phyloP scores from a whole-genome alignment of 2,888 invertebrate species.

The Ormyrus pomaceus region DNA sequence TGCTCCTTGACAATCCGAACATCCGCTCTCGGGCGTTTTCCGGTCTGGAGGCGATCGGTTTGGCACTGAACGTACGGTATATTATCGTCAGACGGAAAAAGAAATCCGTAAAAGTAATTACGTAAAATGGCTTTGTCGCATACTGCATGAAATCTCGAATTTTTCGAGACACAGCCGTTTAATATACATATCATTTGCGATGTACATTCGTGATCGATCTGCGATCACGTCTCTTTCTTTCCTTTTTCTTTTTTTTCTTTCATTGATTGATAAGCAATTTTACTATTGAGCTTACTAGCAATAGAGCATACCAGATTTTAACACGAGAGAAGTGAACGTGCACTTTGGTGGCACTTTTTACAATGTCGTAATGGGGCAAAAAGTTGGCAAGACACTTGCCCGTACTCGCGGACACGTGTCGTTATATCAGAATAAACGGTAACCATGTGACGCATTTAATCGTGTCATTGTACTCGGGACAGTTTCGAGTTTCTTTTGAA shows the following conservation, averaged over 20 bases:
- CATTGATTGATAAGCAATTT: neutral
- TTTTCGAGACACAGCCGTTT: conserved; percentile 14
- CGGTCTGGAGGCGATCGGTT: conserved; percentile 29
- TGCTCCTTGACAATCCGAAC: conserved; percentile 26
- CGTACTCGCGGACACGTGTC: neutral
- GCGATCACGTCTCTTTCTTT: neutral
- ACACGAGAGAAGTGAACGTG: neutral
- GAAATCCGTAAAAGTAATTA: conserved; percentile 48
- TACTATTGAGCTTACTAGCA: conserved; percentile 9
- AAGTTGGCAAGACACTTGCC: neutral
- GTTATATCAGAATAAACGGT: conserved; percentile 53
- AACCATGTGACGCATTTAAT: conserved; percentile 43
- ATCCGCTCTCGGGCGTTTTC: conserved; percentile 30
- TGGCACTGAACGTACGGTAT: conserved; percentile 48
- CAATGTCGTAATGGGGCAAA: conserved; percentile 5
- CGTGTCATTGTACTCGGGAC: conserved; percentile 48
- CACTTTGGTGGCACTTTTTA: neutral
- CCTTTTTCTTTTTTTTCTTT: neutral
- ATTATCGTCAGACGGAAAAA: conserved; percentile 20
- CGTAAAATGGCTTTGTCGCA: conserved; percentile 49
- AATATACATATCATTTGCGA: neutral
- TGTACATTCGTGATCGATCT: neutral
- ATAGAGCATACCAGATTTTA: conserved; percentile 8
- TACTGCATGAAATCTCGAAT: conserved; percentile 35
- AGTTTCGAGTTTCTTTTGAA: conserved; percentile 28